Evolutionary conservation across 1,140 invertebrate genomes (phyloP), one percentile per base, ranked within the genome.

Genomic region (Heliconius nattereri): DNA sequence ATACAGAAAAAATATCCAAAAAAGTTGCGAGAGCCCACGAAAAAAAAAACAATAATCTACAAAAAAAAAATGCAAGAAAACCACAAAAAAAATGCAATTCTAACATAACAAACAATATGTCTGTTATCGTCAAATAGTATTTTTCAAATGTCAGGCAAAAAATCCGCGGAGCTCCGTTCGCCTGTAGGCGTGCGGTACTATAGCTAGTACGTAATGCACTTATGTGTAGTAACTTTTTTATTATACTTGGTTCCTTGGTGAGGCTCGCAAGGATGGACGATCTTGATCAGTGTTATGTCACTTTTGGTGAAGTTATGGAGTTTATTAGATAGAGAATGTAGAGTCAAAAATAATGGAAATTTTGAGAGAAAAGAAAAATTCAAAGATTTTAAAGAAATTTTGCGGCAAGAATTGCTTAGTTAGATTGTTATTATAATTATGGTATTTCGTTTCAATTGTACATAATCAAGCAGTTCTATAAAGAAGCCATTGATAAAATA

Each of bases 171-270:
- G 91, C 90, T 82, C 91, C 78, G 82, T 75, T 89, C 86, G 85
- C 76, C 86, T 85, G 92, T 92, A 92, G 92, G 91, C 92, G 92
- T 89, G 87, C 90, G 87, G 86, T 88, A 89, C 87, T 91, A 94
- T 94, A 93, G 89, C 92, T 90, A 57, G 91, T 91, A 90, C 60
- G 87, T 92, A 92, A 91, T 93, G 92, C 91, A 93, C 91, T 94
- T 94, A 92, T 92, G 91, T 93, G 91, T 91, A 87, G 89, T 89
- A 92, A 92, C 85, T 94, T 94, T 94, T 94, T 94, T 94, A 94
- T 92, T 94, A 93, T 94, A 82, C 87, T 89, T 88, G 88, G 89
- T 92, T 90, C 87, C 89, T 92, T 91, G 91, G 89, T 91, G 89
- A 92, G 86, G 81, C 85, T 89, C 81, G 86, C 85, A 83, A 73